These are phyloP conservation scores for Sebastes hubbsi DNA, from an alignment of 2,797 vertebrate species.

Conservation along the genomic window DNA sequence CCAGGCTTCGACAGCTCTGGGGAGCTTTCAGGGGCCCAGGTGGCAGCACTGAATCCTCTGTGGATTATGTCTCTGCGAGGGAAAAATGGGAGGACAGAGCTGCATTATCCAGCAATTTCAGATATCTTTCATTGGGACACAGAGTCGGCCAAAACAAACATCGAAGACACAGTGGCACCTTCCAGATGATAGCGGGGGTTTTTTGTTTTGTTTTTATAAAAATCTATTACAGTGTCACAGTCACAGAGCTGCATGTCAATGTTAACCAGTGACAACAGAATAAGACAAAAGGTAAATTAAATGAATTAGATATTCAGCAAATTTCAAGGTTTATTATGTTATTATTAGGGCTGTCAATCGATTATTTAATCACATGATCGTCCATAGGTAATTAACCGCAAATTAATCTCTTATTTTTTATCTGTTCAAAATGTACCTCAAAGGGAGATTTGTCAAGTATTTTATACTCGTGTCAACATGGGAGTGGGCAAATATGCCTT, in stretches of 20 bases:
- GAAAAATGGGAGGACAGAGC: conserved; percentile 12
- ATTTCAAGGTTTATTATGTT: background rate
- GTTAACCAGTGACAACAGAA: background rate
- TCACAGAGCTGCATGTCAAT: background rate
- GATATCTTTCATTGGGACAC: conserved; percentile 3
- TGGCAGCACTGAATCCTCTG: conserved; percentile 26
- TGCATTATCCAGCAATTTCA: conserved; percentile 9
- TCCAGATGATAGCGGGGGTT: background rate
- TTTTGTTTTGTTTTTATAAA: background rate
- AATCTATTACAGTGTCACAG: background rate
- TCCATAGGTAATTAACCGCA: too few relatives aligned
- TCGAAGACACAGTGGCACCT: background rate
- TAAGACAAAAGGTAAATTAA: background rate
- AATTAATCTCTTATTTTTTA: too few relatives aligned
- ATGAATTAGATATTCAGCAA: background rate
- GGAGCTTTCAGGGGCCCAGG: conserved; percentile 23
- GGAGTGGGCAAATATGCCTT: background rate
- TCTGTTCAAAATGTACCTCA: too few relatives aligned
- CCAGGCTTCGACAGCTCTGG: conserved; percentile 4
- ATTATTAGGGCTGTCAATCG: too few relatives aligned
- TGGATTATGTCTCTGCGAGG: conserved; percentile 30
- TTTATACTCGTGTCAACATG: background rate
- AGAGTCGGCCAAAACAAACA: background rate
- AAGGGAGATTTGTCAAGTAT: background rate
- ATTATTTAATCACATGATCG: too few relatives aligned